Evolutionary conservation across 2,113 vertebrate species (phyloP).

Genomic region (Gymnobelideus leadbeateri): DNA sequence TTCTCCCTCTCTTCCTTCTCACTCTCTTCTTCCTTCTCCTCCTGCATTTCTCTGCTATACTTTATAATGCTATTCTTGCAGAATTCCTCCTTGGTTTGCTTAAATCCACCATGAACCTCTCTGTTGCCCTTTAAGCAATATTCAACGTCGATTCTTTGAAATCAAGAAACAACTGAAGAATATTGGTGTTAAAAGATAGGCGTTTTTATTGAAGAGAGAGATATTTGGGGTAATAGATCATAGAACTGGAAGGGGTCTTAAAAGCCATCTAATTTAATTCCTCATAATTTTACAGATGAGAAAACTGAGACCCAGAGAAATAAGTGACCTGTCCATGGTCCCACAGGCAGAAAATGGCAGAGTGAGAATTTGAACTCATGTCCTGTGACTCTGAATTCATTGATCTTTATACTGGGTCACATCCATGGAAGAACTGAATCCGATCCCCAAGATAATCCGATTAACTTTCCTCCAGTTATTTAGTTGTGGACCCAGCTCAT

Average conservation of each 20-base stretch:
- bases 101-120: neutral
- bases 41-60: neutral
- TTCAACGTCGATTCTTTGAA: neutral
- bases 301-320: neutral
- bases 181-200: neutral
- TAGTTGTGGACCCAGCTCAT: neutral
- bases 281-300: neutral
- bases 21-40: neutral
- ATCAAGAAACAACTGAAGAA: neutral
- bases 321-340: neutral
- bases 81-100: neutral
- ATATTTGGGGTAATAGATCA: neutral
- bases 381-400: neutral
- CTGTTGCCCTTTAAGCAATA: neutral
- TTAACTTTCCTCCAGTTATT: neutral
- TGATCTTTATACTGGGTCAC: neutral
- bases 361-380: neutral
- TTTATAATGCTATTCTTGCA: neutral
- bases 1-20: no score
- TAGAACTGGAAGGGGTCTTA: neutral
- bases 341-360: neutral
- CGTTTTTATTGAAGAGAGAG: neutral
- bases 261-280: neutral
- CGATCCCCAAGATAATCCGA: neutral
- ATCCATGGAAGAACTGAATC: neutral